Percentiles rank a stretch among this genome's conserved stretches.
These are phyloP conservation scores for Callopanchax toddi DNA, from an alignment of 2,113 vertebrate genomes.

Conservation along the genomic window DNA sequence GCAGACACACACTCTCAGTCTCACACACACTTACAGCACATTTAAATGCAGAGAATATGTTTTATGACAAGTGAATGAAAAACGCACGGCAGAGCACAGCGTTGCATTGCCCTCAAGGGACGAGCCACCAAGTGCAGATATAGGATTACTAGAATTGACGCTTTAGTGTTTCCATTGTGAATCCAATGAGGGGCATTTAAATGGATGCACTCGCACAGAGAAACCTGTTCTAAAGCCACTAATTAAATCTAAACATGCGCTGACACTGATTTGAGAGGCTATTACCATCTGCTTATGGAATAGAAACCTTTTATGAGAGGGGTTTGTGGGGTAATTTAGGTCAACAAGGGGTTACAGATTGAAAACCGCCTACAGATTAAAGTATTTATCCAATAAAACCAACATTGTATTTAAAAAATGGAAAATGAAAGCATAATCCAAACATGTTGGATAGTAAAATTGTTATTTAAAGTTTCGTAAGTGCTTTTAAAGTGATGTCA, in stretches of 20 bases:
- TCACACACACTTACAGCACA: constrained; percentile 35
- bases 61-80: constrained; percentile 68
- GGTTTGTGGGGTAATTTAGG: neutral
- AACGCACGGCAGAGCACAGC: constrained; percentile 34
- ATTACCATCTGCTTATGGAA: constrained; percentile 63
- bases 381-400: neutral
- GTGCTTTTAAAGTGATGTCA: neutral
- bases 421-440: neutral
- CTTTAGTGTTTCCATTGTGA: constrained; percentile 78
- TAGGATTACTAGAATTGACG: constrained; percentile 79
- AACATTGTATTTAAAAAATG: too few relatives aligned
- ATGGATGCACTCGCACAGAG: constrained; percentile 70
- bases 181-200: constrained; percentile 77
- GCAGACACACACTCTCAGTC: constrained; percentile 14
- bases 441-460: neutral
- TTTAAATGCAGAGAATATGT: constrained; percentile 62
- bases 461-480: too few relatives aligned
- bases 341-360: neutral
- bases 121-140: constrained; percentile 68
- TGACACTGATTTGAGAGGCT: constrained; percentile 74
- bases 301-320: constrained; percentile 36
- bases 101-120: constrained; percentile 69
- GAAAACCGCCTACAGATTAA: neutral
- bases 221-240: constrained; percentile 67
- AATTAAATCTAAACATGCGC: constrained; percentile 78